Evolutionary conservation across 2,888 invertebrate species (phyloP), one percentile per base, ranked within the genome.

Genomic region (Caenorhabditis drosophilae): DNA sequence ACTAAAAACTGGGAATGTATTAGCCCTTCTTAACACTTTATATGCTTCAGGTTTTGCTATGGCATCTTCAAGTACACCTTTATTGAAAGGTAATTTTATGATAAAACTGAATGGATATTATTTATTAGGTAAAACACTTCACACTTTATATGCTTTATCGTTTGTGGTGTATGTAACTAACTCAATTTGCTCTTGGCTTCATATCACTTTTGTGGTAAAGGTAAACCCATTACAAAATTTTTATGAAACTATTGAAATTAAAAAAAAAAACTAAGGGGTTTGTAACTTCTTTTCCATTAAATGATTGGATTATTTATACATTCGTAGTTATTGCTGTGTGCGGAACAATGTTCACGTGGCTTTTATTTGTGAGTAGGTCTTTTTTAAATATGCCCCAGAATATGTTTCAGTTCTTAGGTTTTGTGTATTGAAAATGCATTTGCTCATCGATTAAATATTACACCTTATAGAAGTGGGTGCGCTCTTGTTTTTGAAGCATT

Each of bases 361-460:
- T 82, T 7, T 49, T 82, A n/a, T 49, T 83, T n/a, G n/a, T n/a
- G n/a, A n/a, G n/a, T n/a, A n/a, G n/a, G n/a, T n/a, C n/a, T n/a
- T n/a, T n/a, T n/a, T n/a, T n/a, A n/a, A n/a, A n/a, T n/a, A n/a
- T n/a, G n/a, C n/a, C n/a, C n/a, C n/a, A n/a, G n/a, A n/a, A n/a
- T n/a, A n/a, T n/a, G n/a, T n/a, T n/a, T n/a, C n/a, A n/a, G n/a
- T n/a, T n/a, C n/a, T n/a, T n/a, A n/a, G 79, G 77, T 82, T n/a
- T 63, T 83, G 2, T 83, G 83, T 35, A 77, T 84, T 25, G 83
- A 83, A 47, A 81, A 83, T 46, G 83, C 83, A 4, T 83, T 84
- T 58, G 78, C 77, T n/a, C 76, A 81, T 51, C 73, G 81, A 2
- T 50, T 78, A 31, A 70, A 76, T 54, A 71, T 83, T 36, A 76